Conservation (phyloP, 2,113 vertebrate genomes). For the Vulpes vulpes region DNA sequence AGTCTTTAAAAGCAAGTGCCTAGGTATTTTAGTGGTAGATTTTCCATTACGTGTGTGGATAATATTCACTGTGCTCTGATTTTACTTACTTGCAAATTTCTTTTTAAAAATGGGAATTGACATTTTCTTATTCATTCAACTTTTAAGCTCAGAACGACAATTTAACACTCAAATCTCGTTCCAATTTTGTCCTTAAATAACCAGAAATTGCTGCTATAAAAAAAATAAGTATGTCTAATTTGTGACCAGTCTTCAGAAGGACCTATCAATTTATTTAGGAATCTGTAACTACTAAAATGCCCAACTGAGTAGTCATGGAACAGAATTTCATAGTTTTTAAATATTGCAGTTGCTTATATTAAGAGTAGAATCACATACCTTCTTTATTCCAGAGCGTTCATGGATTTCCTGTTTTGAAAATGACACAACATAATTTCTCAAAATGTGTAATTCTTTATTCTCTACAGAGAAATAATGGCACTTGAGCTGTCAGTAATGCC, state of each 20-base stretch:
- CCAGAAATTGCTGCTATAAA: constrained; percentile 73
- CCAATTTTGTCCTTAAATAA: constrained; percentile 72
- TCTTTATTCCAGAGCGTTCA: not conserved
- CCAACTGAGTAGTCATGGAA: not conserved
- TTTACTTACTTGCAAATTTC: constrained; percentile 75
- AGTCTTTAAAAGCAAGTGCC: constrained; percentile 77
- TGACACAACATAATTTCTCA: not conserved
- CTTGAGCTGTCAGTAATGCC: not conserved
- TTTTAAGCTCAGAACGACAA: constrained; percentile 70
- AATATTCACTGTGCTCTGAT: constrained; percentile 66
- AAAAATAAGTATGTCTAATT: constrained; percentile 60
- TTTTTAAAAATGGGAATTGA: constrained; percentile 74
- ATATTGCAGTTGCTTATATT: not conserved
- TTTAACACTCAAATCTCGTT: constrained; percentile 63
- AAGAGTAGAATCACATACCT: not conserved
- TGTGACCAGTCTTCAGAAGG: constrained; percentile 70
- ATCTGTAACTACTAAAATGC: constrained; percentile 53
- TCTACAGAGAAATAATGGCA: not conserved
- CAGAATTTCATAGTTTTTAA: constrained; percentile 26
- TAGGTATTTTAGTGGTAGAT: constrained; percentile 79
- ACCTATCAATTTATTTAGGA: constrained; percentile 62
- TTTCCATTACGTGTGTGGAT: constrained; percentile 63
- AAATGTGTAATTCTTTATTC: not conserved
- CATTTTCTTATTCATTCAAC: constrained; percentile 70
- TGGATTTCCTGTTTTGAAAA: constrained; percentile 50